Evolutionary conservation across 2,888 invertebrate species (phyloP), one percentile per base, ranked within the genome.

Genomic region (Mystacides longicornis): DNA sequence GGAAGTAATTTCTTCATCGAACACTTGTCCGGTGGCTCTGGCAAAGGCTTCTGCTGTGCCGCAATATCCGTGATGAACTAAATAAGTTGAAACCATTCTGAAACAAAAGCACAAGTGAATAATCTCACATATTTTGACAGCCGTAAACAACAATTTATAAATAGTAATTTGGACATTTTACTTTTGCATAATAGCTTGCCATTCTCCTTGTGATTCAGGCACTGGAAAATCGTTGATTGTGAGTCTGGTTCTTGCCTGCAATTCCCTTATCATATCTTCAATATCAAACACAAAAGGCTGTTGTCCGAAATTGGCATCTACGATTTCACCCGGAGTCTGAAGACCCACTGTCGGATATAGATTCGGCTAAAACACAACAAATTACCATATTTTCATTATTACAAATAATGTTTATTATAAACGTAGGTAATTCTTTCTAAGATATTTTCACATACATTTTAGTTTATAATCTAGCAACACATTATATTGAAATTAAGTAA

Each of bases 271-370:
- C 88, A 97, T 95, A 69, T 95, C 94, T 72, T 93, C 91, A 65
- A 99, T 94, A 76, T 99, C 95, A 77, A 94, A 99, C 68, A 93
- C 86, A 76, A 99, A 99, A 18, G 96, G 96, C 66, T 87, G 85
- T 73, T 96, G 95, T 0, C 99, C 99, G 74, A 99, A 99, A 80
- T 99, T 99, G 2, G 96, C 96, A 74, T 97, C 96, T 52, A 97
- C 93, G 62, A 96, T 89, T 79, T 98, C 98, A 49, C 97, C 97
- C 7, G 97, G 95, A 37, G 97, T 98, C 78, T 99, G 99, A 57
- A 99, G 82, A 1, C 99, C 99, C 61, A 99, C 97, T 16, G 97
- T 98, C 20, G 99, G 98, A 77, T 95, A 99, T 58, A 99, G 78
- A 77, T 95, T 93, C 58, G 90, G 84, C 94, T 95, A 3, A 46